A percentile compares a stretch with the other conserved stretches of the same genome.
Evolutionary conservation across 2,797 vertebrate genomes (phyloP).

Genomic region (Bufotes viridis): DNA sequence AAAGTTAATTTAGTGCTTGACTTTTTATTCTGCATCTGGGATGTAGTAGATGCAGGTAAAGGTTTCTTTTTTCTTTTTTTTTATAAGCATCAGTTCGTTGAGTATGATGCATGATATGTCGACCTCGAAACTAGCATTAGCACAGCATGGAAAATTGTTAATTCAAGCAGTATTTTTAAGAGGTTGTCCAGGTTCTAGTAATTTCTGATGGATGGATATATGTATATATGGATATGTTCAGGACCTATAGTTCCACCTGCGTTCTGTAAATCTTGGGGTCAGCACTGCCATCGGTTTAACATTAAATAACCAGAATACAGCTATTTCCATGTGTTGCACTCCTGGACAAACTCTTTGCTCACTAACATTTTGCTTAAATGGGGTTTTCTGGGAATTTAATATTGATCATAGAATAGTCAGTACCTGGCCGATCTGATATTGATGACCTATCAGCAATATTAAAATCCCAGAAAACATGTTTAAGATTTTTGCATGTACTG

Average conservation of each 20-base stretch:
- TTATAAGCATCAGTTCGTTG: neutral
- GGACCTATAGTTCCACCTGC: no score
- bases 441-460: no score
- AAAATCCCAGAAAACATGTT: no score
- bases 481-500: no score
- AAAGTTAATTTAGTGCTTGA: neutral
- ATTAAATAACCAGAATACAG: neutral
- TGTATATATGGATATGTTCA: no score
- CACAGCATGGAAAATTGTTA: neutral
- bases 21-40: conserved; percentile 2
- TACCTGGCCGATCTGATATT: no score
- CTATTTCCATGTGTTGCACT: neutral
- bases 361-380: neutral
- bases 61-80: neutral
- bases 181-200: neutral
- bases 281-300: no score
- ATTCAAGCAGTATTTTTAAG: neutral
- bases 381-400: no score
- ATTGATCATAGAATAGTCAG: no score
- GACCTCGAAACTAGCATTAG: neutral
- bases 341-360: neutral
- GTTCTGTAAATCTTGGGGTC: no score
- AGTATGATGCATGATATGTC: neutral
- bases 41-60: conserved; percentile 27
- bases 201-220: neutral